Evolutionary conservation across 2,113 vertebrate genomes (phyloP).

Genomic region (Zosterops lateralis): DNA sequence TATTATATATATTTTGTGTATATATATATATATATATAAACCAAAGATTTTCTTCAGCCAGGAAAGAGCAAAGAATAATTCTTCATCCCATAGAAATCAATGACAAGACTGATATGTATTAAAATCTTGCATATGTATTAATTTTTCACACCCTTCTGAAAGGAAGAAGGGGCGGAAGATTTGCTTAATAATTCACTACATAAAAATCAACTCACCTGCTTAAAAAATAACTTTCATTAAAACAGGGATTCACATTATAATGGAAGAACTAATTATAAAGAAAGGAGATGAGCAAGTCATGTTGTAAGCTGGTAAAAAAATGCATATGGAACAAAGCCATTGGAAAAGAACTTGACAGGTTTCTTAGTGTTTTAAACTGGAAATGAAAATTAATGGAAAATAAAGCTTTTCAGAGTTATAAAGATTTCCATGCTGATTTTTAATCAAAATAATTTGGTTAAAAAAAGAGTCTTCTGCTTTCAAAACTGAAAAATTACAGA

Average conservation of each 20-base stretch:
- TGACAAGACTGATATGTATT: neutral
- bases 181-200: neutral
- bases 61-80: neutral
- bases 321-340: neutral
- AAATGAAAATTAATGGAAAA: neutral
- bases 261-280: neutral
- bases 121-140: neutral
- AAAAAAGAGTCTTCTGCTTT: neutral
- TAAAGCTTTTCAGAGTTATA: neutral
- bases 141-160: neutral
- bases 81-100: neutral
- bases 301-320: neutral
- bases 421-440: neutral
- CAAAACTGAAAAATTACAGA: neutral
- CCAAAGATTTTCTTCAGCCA: neutral
- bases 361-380: neutral
- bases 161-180: neutral
- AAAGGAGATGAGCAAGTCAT: neutral
- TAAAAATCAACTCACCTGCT: neutral
- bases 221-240: neutral
- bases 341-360: neutral
- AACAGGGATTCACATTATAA: neutral
- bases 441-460: neutral
- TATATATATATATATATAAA: no score
- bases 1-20: neutral